phyloP scores from a whole-genome alignment of 2,113 vertebrate genomes.

The Lutjanus erythropterus region DNA sequence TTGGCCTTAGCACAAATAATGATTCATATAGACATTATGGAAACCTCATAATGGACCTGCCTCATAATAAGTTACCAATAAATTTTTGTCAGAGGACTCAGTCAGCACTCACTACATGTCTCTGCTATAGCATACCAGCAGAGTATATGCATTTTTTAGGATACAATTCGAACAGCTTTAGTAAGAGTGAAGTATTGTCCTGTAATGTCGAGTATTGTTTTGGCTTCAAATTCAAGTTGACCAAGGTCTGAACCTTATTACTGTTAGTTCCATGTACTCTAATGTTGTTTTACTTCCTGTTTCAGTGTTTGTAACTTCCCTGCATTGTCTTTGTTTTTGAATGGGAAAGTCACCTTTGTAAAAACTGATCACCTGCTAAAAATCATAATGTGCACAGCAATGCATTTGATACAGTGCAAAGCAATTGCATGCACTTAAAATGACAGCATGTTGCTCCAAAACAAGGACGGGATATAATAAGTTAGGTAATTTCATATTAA shows the following conservation, averaged over 20 bases:
- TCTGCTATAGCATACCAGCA: background rate
- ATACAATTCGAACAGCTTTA: background rate
- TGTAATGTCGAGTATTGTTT: slow-evolving; percentile 11
- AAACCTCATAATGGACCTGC: background rate
- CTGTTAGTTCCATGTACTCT: slow-evolving; percentile 23
- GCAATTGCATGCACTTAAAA: background rate
- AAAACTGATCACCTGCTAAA: slow-evolving; percentile 21
- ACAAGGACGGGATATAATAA: background rate
- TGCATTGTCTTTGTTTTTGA: slow-evolving; percentile 54
- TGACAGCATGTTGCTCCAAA: background rate
- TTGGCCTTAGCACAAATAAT: background rate
- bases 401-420: background rate
- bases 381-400: background rate
- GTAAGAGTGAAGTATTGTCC: slow-evolving; percentile 6
- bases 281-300: slow-evolving; percentile 67
- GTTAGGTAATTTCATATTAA: background rate
- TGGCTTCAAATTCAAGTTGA: slow-evolving; percentile 8
- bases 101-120: background rate
- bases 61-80: background rate
- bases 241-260: background rate
- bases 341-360: slow-evolving; percentile 42
- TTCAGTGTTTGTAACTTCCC: slow-evolving; percentile 70
- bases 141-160: background rate
- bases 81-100: background rate
- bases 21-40: background rate